Evolutionary conservation across 35 echinoderm and acorn worm species (phyloP), one percentile per base, ranked within the genome.

Genomic region (Ophioderma brevispina): DNA sequence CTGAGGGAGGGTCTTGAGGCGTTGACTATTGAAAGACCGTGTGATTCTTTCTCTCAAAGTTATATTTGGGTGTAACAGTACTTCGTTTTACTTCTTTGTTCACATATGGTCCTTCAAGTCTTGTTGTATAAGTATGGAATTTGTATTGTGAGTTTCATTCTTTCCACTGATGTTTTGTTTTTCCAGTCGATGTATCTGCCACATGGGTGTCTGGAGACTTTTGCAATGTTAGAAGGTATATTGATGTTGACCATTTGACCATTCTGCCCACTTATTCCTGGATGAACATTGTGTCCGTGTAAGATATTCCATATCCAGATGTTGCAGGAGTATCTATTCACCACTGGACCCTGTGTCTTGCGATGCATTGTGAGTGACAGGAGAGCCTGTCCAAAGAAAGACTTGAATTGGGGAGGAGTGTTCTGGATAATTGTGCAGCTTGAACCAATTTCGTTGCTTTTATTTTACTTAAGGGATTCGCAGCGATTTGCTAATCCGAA

Each of bases 161-260:
- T 28, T n/a, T n/a, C n/a, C n/a, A n/a, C 6, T 77, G 25, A 13
- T 10, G 6, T 28, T 30, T 77, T 77, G 28, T 77, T 77, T 35
- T 77, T 77, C 76, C 76, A 77, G 76, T 77, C 76, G 28, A 77
- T 77, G 30, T 77, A 77, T 77, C 76, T 8, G 76, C 76, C 13
- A 77, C 28, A 30, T 77, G 76, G 30, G 76, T 35, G 76, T 77
- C 30, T 10, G 76, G 10, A 77, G 13, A 28, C 76, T 77, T 35
- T 77, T 8, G 10, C 10, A 13, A 77, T 77, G 76, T 77, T 77
- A 8, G 76, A 77, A 13, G 76, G 76, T 31, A 77, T 8, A 8
- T 31, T 30, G n/a, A n/a, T n/a, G 6, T 13, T 28, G 8, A 77
- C 30, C 33, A 8, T 10, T 13, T 77, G 76, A 6, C 76, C 76